These are phyloP conservation scores for Heliconius ismenius DNA, from an alignment of 2,888 invertebrate genomes.

Conservation along the genomic window DNA sequence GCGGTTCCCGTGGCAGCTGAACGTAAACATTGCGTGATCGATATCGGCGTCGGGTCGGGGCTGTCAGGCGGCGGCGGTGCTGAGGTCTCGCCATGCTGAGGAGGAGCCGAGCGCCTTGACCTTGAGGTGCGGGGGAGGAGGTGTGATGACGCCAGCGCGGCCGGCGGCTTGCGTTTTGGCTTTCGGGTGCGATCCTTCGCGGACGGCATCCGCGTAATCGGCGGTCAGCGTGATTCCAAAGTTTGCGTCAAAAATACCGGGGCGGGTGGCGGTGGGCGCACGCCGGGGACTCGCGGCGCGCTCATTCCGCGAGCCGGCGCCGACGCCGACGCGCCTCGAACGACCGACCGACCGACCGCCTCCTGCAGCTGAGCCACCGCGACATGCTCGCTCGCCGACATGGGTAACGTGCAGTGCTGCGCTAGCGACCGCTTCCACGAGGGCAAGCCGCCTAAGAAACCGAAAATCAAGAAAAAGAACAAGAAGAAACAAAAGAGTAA, in stretches of 20 bases:
- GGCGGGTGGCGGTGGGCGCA: constrained; percentile 62
- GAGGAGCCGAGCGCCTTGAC: constrained; percentile 70
- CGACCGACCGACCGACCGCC: constrained; percentile 79
- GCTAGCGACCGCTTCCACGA: constrained; percentile 74
- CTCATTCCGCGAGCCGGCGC: constrained; percentile 80
- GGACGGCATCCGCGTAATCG: constrained; percentile 80
- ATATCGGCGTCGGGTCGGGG: constrained; percentile 56
- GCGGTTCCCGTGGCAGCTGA: constrained; percentile 76
- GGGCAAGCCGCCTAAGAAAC: constrained; percentile 68
- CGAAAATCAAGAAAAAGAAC: constrained; percentile 63
- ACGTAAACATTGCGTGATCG: constrained; percentile 76
- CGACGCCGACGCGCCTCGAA: constrained; percentile 80
- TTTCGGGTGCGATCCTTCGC: constrained; percentile 81
- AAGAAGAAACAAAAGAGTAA: constrained; percentile 51
- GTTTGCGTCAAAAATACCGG: constrained; percentile 74
- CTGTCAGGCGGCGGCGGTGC: constrained; percentile 50
- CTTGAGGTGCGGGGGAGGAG: constrained; percentile 76
- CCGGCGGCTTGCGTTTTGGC: constrained; percentile 72
- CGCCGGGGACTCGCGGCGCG: constrained; percentile 65
- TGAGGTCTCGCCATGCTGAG: constrained; percentile 37
- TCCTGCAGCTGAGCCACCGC: constrained; percentile 73
- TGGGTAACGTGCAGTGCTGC: constrained; percentile 82
- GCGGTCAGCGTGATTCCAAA: constrained; percentile 74
- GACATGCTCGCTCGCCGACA: constrained; percentile 78
- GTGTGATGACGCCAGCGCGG: constrained; percentile 78